Base-by-base conservation (phyloP, 92 coral and sea anemone genomes). In the Zoanthus solanderi region DNA sequence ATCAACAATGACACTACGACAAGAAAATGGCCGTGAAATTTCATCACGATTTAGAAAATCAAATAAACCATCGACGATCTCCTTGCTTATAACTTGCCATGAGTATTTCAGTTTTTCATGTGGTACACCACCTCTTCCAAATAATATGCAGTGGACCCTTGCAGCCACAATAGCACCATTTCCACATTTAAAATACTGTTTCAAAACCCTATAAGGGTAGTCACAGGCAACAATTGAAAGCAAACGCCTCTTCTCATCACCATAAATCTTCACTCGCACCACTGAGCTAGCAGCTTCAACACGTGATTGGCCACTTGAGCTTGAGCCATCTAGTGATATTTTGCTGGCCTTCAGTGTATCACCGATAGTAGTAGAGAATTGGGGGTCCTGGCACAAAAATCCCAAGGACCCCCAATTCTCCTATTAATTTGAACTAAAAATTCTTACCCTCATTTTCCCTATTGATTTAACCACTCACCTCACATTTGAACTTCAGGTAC, bases 71-170 rank as follows among this genome's bases (percentile, higher is more conserved):
- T 91, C 77, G 1, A 88, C 8, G 9, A 88, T 71, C 13, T 78
- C 72, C 3, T 52, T 69, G 61, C 87, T 91, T 12, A 88, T 78
- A 11, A 37, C 56, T 47, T 91, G 86, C 48, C 84, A 6, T 2
- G 81, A 85, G 9, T 85, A 90, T 37, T 85, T 90, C 29, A 89
- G 69, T 16, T 67, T 29, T 10, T 87, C 85, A 31, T 52, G 50
- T 18, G 89, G 86, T 15, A 78, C 86, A 31, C 92, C 92, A 1
- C 92, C 89, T 30, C 92, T 31, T 12, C 92, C 89, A 84, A 89
- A 78, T 78, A 89, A 69, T 57, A 84, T 84, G 3, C 84, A 61
- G 45, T 89, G 92, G 0, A 89, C 92, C 69, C 85, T 89, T 14
- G 92, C 92, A 2, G 89, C 89, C 9, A 84, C 65, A 75, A 75